A percentile compares a stretch with the other conserved stretches of the same genome.
These are phyloP conservation scores for Lepilemur septentrionalis DNA, from an alignment of 2,797 vertebrate genomes.

Conservation along the genomic window DNA sequence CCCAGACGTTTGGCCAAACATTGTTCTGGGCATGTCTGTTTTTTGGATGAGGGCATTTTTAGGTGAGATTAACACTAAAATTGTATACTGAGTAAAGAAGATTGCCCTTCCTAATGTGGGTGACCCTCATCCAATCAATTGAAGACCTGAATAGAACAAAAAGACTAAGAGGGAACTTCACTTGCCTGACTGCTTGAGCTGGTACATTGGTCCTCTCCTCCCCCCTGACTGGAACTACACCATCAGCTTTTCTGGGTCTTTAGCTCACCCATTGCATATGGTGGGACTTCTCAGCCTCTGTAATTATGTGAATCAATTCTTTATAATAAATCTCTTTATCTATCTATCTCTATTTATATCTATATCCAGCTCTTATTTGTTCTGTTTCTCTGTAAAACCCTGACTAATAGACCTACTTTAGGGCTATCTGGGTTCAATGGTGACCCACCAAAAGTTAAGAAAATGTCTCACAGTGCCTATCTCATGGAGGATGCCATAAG, in stretches of 20 bases:
- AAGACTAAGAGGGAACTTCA: neutral
- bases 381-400: neutral
- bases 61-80: slow-evolving; percentile 9
- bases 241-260: neutral
- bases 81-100: neutral
- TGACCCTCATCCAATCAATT: neutral
- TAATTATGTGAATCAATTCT: neutral
- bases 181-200: neutral
- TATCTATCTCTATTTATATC: neutral
- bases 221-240: neutral
- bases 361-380: neutral
- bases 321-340: neutral
- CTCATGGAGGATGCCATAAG: neutral
- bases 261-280: neutral
- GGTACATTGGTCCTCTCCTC: neutral
- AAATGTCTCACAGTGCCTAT: neutral
- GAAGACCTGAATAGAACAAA: slow-evolving; percentile 9
- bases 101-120: neutral
- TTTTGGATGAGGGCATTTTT: neutral
- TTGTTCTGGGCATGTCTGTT: neutral
- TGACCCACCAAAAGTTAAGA: neutral
- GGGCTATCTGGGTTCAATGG: neutral
- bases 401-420: neutral
- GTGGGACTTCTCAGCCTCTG: neutral
- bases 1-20: neutral